Evolutionary conservation across 2,888 invertebrate species (phyloP), one percentile per base, ranked within the genome.

Genomic region (Eugnorisma glareosa): DNA sequence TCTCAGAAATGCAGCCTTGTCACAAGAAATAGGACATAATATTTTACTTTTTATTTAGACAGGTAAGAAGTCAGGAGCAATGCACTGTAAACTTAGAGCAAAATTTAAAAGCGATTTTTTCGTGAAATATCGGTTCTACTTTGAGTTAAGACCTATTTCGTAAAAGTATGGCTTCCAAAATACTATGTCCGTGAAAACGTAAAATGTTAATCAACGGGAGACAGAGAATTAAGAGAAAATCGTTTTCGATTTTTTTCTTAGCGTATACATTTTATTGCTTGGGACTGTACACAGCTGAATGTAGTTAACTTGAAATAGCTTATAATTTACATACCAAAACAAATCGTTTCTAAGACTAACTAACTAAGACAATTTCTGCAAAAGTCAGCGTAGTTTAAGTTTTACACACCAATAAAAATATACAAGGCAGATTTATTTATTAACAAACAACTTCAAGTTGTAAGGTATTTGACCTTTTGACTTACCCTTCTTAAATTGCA

Each of bases 331-430:
- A 59, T 61, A 37, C 15, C 31, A 31, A 67, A 67, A 54, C 13
- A 28, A 54, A 67, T 40, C 7, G 11, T 45, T n/a, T n/a, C 51
- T 8, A 43, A 28, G 1, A 79, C 18, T n/a, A n/a, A n/a, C n/a
- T n/a, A n/a, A n/a, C n/a, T n/a, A n/a, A n/a, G n/a, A n/a, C 37
- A 45, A 66, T 70, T 67, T 57, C 61, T 57, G 31, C 24, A 67
- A 57, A 77, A 73, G 51, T 73, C 64, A 80, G 4, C 48, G 15
- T 70, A n/a, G 5, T 48, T 61, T 15, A 70, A 73, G 75, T 83
- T 80, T 75, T 73, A 81, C 66, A 77, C 57, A 28, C 54, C 57
- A 68, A 77, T 84, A 84, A 77, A 77, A 77, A 77, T 83, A 73
- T 73, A 63, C 37, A 13, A 31, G 73, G 8, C 66, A 43, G 40